Evolutionary conservation across 2,797 vertebrate genomes (phyloP), one percentile per base, ranked within the genome.

Genomic region (Myotis planiceps): DNA sequence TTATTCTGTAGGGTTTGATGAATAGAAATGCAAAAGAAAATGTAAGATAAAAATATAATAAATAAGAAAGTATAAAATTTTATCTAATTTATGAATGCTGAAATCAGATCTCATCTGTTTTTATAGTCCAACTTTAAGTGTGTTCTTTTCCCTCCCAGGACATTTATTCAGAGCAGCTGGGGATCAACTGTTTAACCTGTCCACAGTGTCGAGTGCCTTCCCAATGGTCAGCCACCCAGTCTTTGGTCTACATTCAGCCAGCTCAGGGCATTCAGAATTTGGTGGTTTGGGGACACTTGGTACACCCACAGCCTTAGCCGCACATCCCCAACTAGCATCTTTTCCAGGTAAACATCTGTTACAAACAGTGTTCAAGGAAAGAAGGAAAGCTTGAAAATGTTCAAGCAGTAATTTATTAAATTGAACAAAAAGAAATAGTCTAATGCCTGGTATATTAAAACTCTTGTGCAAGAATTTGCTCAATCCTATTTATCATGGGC

Each of bases 221-320:
- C 99, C 99, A 97, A 95, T 99, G 97, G 97, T 99, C 98, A 98
- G 97, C 98, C 98, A 98, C 98, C 99, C 99, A 97, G 99, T 99
- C 98, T 99, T 99, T 96, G 98, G 99, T 95, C 98, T 99, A 86
- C 99, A 99, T 97, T 98, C 99, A 93, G 98, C 99, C 97, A 98
- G 98, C 98, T 98, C 99, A 97, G 98, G 99, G 92, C 98, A 98
- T 97, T 98, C 99, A 86, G 99, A 99, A 97, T 99, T 99, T 93
- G 99, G 99, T 98, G 99, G 99, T 95, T 98, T 99, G 84, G 99
- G 99, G 95, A 98, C 98, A 96, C 98, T 99, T 98, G 99, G 99
- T 98, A 98, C 99, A 98, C 99, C 99, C 92, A 99, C 99, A 95
- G 98, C 99, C 95, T 98, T 99, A 98, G 98, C 98, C 89, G 98